Conservation (phyloP, 2,888 invertebrate species). For the Plebejus anna region DNA sequence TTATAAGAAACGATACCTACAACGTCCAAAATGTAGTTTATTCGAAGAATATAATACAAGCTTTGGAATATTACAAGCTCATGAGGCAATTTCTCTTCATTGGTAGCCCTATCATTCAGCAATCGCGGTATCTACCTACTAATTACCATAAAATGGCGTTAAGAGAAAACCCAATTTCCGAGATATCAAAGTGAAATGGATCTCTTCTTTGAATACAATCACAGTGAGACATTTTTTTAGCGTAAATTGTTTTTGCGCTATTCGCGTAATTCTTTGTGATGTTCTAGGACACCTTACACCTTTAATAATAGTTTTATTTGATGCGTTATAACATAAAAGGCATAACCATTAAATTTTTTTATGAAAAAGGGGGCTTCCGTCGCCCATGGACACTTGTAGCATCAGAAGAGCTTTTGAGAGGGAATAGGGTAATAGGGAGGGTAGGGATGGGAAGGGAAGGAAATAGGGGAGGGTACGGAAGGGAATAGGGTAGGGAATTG, state of each 20-base stretch:
- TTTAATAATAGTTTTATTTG: not conserved
- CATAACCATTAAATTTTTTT: too few relatives aligned
- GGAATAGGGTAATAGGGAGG: too few relatives aligned
- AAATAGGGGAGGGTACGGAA: too few relatives aligned
- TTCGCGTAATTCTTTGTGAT: not conserved
- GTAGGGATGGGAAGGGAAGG: too few relatives aligned
- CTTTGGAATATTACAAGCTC: not conserved
- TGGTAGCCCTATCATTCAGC: not conserved
- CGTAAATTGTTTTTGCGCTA: not conserved
- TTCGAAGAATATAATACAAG: too few relatives aligned
- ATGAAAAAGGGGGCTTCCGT: too few relatives aligned
- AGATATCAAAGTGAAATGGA: conserved; percentile 17
- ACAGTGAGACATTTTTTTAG: not conserved
- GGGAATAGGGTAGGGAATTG: too few relatives aligned
- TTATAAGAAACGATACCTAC: too few relatives aligned
- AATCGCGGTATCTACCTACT: conserved; percentile 12
- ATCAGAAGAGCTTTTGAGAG: too few relatives aligned
- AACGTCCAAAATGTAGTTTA: too few relatives aligned
- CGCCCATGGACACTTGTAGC: too few relatives aligned
- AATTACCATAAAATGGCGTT: conserved; percentile 17
- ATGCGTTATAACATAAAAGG: not conserved
- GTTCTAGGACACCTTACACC: not conserved
- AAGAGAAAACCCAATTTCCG: conserved; percentile 10
- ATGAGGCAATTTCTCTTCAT: not conserved
- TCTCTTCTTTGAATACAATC: conserved; percentile 9